Base-by-base conservation (phyloP, 2,113 vertebrate genomes). In the Pungitius pungitius region DNA sequence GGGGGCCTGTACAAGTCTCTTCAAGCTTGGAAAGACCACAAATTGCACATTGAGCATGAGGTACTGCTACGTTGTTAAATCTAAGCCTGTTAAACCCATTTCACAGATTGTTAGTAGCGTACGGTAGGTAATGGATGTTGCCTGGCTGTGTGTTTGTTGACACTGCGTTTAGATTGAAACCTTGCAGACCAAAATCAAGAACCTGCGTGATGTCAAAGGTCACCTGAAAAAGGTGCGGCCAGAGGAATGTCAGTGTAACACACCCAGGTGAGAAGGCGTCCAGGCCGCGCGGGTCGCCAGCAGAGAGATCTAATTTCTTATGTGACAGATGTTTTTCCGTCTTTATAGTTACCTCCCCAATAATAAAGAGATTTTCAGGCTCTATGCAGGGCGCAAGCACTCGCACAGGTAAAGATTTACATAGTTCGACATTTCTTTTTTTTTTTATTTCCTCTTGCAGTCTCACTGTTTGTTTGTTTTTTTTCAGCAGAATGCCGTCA, bases 1-100 rank as follows among this genome's bases (percentile, higher is more conserved):
- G 93, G 94, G 52, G 95, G 96, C 72, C 91, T 99, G 58, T 99
- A 99, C 87, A 96, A 94, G 81, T 98, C 97, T 56, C 93, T 99
- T 68, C 96, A 97, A 86, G 97, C 97, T 9, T 99, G 97, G 97
- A 99, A 99, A 82, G 96, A 99, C 84, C 97, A 99, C 90, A 98
- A 98, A 75, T 88, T 98, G 61, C 96, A 98, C 85, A 96, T 99
- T 39, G 97, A 99, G 87, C 97, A 98, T 0, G 97, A 99, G 96
- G 97, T 98, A 82, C 80, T 13, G 26, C 47, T 39, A 15, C 49
- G 8, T 1, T 57, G 4, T n/a, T 52, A 70, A 65, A 61, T 59
- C 15, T 15, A 6, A 6, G 9, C 4, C 6, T 18, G 37, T 71
- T 0, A 9, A 30, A 42, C 5, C 11, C 1, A 17, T 72, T 60